Conservation (phyloP, 1,140 invertebrate species). For the Drosophila varians region DNA sequence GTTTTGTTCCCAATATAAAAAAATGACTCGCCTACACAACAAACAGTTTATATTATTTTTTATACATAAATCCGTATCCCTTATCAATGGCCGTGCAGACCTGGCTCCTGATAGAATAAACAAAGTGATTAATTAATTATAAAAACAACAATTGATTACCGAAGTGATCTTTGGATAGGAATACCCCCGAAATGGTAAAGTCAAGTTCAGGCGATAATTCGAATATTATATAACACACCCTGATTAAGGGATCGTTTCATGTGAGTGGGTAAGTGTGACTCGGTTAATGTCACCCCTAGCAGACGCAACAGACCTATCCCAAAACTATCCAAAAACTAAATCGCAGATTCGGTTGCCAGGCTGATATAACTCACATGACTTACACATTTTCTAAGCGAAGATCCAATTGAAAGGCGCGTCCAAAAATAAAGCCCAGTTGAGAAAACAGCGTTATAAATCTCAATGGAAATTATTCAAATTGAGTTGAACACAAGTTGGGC, state of each 20-base stretch:
- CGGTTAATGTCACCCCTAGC: no score
- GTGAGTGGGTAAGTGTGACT: background rate
- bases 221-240: background rate
- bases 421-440: constrained; percentile 64
- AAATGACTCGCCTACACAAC: background rate
- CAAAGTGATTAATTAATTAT: constrained; percentile 61
- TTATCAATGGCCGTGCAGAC: constrained; percentile 44
- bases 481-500: constrained; percentile 7
- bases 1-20: constrained; percentile 8
- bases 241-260: constrained; percentile 14
- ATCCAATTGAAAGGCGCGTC: constrained; percentile 60
- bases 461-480: constrained; percentile 78
- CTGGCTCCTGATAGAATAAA: constrained; percentile 47
- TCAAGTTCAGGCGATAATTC: constrained; percentile 25
- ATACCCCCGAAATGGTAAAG: constrained; percentile 31
- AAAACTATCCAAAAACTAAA: constrained; percentile 10
- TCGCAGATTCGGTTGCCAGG: constrained; percentile 37
- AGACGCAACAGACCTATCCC: constrained; percentile 28
- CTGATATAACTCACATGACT: constrained; percentile 8
- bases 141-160: constrained; percentile 44
- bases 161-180: constrained; percentile 37
- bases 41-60: constrained; percentile 30
- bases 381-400: constrained; percentile 5
- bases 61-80: constrained; percentile 8
- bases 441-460: constrained; percentile 69